Evolutionary conservation across 2,888 invertebrate genomes (phyloP), one percentile per base, ranked within the genome.

Genomic region (Scaeva pyrastri): DNA sequence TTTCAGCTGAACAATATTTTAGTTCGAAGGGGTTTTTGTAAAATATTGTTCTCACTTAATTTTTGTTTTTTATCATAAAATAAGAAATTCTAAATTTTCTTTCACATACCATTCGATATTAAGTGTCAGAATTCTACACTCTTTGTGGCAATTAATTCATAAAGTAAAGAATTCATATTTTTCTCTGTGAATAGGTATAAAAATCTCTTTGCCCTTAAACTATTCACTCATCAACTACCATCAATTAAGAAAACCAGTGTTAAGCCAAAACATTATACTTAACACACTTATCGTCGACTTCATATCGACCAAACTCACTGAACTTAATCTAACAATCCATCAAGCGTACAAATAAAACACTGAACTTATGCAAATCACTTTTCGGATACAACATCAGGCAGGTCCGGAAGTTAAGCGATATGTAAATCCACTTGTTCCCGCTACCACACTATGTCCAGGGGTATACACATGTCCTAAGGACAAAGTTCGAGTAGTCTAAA

Each of bases 401-500:
- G 43, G 14, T 58, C 66, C 75, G 75, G 75, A 75, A 45, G 66
- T 19, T 36, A 10, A 66, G 70, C 73, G 74, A 74, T 79, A 85
- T 85, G 84, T 85, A 80, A 85, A 85, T 79, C 75, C 66, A 75
- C 75, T 75, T 84, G 79, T 71, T 71, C 79, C 56, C 62, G 56
- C 68, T 62, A 75, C 68, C 50, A 31, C 45, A 64, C 70, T 48
- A 48, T 14, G 16, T 12, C 12, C n/a, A 48, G 6, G 16, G 19
- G 12, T 16, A 36, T 72, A 82, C 72, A 81, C 60, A 86, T 77
- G 81, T 74, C 77, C 77, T 70, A 74, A 72, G 55, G 73, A 86
- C 77, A 82, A 81, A 68, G 62, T 73, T 80, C 73, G n/a, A n/a
- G n/a, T 56, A 68, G 52, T 62, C 58, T 60, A 81, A 85, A 77